A percentile compares a stretch with the other conserved stretches of the same genome.
These are phyloP conservation scores for Zaprionus lachaisei DNA, from an alignment of 1,140 invertebrate species.

Conservation along the genomic window DNA sequence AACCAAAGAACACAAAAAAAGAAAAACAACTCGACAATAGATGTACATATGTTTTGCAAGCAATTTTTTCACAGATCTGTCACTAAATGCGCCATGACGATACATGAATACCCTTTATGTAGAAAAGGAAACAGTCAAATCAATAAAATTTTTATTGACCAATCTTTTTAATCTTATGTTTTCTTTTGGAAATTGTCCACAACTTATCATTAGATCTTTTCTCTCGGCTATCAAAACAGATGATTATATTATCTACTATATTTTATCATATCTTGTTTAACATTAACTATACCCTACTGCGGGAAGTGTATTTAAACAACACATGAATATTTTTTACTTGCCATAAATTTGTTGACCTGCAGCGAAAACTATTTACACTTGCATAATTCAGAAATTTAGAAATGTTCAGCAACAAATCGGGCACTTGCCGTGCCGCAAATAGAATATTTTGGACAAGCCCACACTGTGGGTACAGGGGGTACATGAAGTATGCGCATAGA, in stretches of 20 bases:
- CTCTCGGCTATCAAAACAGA: no score
- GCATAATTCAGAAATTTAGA: constrained; percentile 34
- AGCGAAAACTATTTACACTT: constrained; percentile 43
- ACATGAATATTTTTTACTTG: constrained; percentile 52
- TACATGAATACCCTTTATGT: neutral
- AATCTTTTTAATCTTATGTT: neutral
- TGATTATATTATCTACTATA: no score
- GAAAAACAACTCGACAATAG: constrained; percentile 2
- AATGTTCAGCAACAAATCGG: constrained; percentile 25
- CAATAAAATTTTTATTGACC: neutral
- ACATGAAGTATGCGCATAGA: constrained; percentile 32
- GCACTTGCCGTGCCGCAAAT: constrained; percentile 37
- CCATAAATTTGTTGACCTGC: constrained; percentile 20
- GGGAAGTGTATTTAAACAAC: neutral
- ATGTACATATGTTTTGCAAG: constrained; percentile 1
- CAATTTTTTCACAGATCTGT: neutral
- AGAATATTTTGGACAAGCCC: constrained; percentile 45
- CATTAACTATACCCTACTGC: neutral
- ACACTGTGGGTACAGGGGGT: neutral
- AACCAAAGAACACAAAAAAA: neutral
- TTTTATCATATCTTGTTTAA: neutral
- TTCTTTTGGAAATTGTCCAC: neutral
- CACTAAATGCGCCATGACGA: neutral
- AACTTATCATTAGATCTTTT: no score
- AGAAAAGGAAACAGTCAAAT: neutral